These are phyloP conservation scores for Callosobruchus maculatus DNA, from an alignment of 2,888 invertebrate species.

Conservation along the genomic window DNA sequence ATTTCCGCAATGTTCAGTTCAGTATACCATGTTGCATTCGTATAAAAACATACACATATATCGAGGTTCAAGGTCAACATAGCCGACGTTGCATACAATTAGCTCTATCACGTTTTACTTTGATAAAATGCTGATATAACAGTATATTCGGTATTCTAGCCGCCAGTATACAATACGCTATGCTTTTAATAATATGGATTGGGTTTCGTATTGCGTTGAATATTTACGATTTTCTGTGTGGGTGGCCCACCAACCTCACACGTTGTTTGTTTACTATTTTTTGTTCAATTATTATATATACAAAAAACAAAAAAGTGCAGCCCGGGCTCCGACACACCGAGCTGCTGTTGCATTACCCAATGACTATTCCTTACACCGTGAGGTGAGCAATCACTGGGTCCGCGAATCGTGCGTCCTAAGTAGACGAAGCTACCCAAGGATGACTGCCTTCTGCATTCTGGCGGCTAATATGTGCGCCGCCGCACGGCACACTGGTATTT, in stretches of 20 bases:
- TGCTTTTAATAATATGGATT: not conserved
- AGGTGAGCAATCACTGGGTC: too few relatives aligned
- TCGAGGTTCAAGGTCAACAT: not conserved
- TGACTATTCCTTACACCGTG: too few relatives aligned
- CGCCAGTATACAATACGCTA: not conserved
- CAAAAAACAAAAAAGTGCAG: too few relatives aligned
- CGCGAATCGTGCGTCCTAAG: too few relatives aligned
- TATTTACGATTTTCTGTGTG: not conserved
- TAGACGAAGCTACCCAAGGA: too few relatives aligned
- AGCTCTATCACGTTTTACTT: not conserved
- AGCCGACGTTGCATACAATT: not conserved
- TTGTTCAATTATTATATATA: not conserved
- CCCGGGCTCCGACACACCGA: too few relatives aligned
- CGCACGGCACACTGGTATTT: too few relatives aligned
- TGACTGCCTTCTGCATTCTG: too few relatives aligned
- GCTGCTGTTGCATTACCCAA: too few relatives aligned
- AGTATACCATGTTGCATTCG: not conserved
- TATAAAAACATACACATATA: not conserved
- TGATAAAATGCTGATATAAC: not conserved
- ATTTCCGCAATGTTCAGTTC: not conserved
- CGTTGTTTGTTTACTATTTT: not conserved
- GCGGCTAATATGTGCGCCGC: too few relatives aligned
- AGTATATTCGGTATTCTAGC: not conserved
- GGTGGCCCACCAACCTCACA: not conserved
- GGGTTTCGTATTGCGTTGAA: not conserved